Percentiles rank a stretch among this genome's conserved stretches.
Conservation (phyloP, 1,140 invertebrate species). For the Eumaeus atala region DNA sequence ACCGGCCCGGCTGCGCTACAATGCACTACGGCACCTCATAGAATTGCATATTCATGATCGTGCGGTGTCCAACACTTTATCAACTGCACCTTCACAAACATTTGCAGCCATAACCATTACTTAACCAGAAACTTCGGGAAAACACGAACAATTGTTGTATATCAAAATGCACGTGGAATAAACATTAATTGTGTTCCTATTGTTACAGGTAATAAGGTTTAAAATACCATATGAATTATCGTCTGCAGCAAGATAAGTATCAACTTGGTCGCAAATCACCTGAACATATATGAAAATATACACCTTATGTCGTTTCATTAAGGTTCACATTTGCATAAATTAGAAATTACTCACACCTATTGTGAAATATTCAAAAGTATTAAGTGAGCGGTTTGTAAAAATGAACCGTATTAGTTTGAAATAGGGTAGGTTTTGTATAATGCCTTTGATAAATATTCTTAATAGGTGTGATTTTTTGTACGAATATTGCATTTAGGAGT, state of each 20-base stretch:
- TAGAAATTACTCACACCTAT: background rate
- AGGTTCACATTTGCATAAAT: background rate
- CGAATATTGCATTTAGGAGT: slow-evolving; percentile 4
- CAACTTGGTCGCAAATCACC: background rate
- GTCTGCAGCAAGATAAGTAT: background rate
- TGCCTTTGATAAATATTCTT: background rate
- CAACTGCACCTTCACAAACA: no score
- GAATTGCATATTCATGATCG: no score
- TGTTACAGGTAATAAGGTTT: slow-evolving; percentile 8
- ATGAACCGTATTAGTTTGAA: background rate
- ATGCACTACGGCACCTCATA: no score
- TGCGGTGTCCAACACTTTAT: no score
- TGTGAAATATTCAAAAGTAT: background rate
- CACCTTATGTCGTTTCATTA: background rate
- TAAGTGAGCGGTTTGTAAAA: background rate
- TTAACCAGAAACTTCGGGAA: slow-evolving; percentile 2
- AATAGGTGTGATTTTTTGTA: slow-evolving; percentile 1
- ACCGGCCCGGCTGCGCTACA: no score
- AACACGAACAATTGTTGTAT: slow-evolving; percentile 4
- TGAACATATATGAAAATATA: background rate
- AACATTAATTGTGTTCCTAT: slow-evolving; percentile 4
- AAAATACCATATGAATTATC: background rate
- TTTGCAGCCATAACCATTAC: no score
- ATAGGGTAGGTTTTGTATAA: background rate
- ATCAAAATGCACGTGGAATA: slow-evolving; percentile 4